phyloP scores from a whole-genome alignment of 1,140 invertebrate species.

The Holcopasites calliopsidis region DNA sequence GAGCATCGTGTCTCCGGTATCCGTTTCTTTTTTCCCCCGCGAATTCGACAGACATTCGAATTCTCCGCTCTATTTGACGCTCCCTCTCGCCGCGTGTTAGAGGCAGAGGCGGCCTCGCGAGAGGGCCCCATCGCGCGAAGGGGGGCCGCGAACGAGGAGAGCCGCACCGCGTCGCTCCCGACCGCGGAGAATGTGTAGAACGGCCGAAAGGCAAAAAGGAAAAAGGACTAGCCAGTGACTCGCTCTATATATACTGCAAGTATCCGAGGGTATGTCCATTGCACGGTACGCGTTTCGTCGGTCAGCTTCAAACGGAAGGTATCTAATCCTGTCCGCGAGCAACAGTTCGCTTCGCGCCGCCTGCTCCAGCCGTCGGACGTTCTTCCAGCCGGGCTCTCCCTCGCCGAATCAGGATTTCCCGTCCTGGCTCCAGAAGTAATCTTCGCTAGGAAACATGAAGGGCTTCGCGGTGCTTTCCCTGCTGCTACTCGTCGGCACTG shows the following conservation, averaged over 20 bases:
- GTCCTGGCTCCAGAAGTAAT: neutral
- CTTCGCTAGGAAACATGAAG: slow-evolving; percentile 26
- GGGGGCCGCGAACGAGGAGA: slow-evolving; percentile 46
- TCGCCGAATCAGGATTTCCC: neutral
- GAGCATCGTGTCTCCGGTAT: slow-evolving; percentile 22
- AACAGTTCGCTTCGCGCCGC: neutral
- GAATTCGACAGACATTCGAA: slow-evolving; percentile 79
- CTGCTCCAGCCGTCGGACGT: neutral
- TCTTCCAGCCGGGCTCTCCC: neutral
- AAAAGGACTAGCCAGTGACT: slow-evolving; percentile 71
- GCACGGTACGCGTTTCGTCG: slow-evolving; percentile 68
- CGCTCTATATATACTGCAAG: slow-evolving; percentile 79
- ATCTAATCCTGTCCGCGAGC: slow-evolving; percentile 21
- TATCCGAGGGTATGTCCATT: slow-evolving; percentile 72
- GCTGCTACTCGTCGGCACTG: slow-evolving; percentile 46
- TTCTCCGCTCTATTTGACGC: slow-evolving; percentile 80
- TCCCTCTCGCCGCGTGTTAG: slow-evolving; percentile 63
- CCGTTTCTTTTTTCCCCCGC: slow-evolving; percentile 66
- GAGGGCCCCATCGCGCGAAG: too few species aligned
- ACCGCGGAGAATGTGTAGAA: slow-evolving; percentile 76
- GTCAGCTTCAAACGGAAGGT: slow-evolving; percentile 51
- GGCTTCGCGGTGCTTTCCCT: slow-evolving; percentile 25
- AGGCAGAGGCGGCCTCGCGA: slow-evolving; percentile 5
- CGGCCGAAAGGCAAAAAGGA: slow-evolving; percentile 74
- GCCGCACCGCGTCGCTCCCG: slow-evolving; percentile 55